Percentiles rank a stretch among this genome's conserved stretches.
Conservation (phyloP, 2,797 vertebrate species). For the Darevskia nairensis region DNA sequence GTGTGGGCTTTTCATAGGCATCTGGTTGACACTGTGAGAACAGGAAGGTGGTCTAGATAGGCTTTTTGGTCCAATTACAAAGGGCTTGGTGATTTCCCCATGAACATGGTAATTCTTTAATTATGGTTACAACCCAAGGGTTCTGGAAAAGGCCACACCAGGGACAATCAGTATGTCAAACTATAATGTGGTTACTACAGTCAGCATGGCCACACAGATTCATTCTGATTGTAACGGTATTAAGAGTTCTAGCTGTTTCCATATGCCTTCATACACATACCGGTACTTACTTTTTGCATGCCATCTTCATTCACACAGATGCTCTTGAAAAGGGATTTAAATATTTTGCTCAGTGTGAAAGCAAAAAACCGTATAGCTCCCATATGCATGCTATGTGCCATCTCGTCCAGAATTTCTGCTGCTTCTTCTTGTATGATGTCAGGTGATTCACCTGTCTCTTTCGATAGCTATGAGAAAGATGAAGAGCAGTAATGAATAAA, state of each 20-base stretch:
- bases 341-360: slow-evolving; percentile 90
- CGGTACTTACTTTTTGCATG: slow-evolving; percentile 90
- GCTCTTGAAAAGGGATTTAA: slow-evolving; percentile 91
- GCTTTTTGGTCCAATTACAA: no score
- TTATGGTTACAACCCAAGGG: not conserved
- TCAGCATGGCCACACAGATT: not conserved
- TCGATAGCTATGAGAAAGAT: slow-evolving; percentile 81
- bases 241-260: not conserved
- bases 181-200: not conserved
- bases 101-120: not conserved
- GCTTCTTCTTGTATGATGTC: slow-evolving; percentile 88
- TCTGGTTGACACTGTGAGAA: no score
- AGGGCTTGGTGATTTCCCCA: not conserved
- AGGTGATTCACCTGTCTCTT: slow-evolving; percentile 80
- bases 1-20: no score
- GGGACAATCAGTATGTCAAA: not conserved
- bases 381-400: slow-evolving; percentile 91
- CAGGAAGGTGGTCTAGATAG: no score
- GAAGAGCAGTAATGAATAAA: slow-evolving; percentile 37
- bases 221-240: not conserved
- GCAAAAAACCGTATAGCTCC: slow-evolving; percentile 92
- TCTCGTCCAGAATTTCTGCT: slow-evolving; percentile 90
- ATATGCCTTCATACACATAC: not conserved
- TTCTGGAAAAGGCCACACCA: not conserved
- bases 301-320: slow-evolving; percentile 96